phyloP scores from a whole-genome alignment of 2,888 invertebrate species.

The Steinernema scapterisci region DNA sequence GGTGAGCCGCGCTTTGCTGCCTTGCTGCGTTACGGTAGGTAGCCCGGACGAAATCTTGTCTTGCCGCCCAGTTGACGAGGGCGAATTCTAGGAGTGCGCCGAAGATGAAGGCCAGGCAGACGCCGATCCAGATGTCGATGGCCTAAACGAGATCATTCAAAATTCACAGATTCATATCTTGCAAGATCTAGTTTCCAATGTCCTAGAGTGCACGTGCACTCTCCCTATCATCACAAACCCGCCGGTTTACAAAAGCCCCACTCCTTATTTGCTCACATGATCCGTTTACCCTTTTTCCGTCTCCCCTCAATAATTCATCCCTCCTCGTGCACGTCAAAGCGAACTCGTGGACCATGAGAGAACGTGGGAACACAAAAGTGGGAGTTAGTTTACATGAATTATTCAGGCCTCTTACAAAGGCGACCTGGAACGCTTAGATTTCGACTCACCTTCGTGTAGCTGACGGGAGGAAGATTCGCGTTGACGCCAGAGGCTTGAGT shows the following conservation, averaged over 20 bases:
- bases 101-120: constrained; percentile 70
- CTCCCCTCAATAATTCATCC: not conserved
- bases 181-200: not conserved
- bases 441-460: constrained; percentile 52
- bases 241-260: not conserved
- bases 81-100: constrained; percentile 64
- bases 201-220: not conserved
- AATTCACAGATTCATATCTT: no score
- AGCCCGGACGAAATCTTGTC: constrained; percentile 49
- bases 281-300: not conserved
- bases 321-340: no score
- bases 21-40: constrained; percentile 29
- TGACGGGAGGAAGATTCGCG: constrained; percentile 64
- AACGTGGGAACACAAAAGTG: no score
- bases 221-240: not conserved
- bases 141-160: constrained; percentile 50
- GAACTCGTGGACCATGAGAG: no score
- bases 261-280: not conserved
- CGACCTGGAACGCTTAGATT: no score
- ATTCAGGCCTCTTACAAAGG: no score
- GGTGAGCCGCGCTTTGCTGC: constrained; percentile 17
- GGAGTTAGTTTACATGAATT: no score
- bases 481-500: constrained; percentile 69
- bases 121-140: constrained; percentile 66
- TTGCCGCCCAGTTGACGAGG: constrained; percentile 64